phyloP scores from a whole-genome alignment of 2,888 invertebrate species.

The Hybos culiciformis region DNA sequence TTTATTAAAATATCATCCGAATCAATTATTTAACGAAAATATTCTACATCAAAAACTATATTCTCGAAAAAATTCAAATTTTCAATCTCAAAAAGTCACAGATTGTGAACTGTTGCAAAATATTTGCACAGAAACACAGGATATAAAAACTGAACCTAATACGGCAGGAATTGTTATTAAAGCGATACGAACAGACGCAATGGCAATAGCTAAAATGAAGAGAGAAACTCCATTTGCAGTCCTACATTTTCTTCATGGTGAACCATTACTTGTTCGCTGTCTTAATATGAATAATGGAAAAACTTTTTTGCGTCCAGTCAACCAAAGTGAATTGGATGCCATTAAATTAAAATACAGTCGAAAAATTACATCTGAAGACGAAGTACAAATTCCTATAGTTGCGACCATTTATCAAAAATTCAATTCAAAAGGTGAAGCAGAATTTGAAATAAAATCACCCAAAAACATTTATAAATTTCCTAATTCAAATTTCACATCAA shows the following conservation, averaged over 20 bases:
- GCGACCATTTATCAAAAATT: constrained; percentile 13
- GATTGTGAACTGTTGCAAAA: no score
- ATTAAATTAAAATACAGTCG: constrained; percentile 1
- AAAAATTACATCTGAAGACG: constrained; percentile 2
- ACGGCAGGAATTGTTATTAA: constrained; percentile 17
- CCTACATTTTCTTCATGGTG: constrained; percentile 49
- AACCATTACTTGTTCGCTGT: constrained; percentile 55
- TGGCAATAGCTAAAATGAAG: constrained; percentile 48
- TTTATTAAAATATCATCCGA: no score
- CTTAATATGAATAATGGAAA: constrained; percentile 31
- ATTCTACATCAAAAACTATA: no score
- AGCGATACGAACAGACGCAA: constrained; percentile 21
- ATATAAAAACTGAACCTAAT: constrained; percentile 8
- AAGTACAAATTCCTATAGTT: constrained; percentile 9
- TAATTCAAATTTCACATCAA: constrained; percentile 4
- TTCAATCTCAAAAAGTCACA: no score
- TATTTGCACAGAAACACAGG: no score
- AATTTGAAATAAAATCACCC: constrained; percentile 11
- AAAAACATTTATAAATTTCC: constrained; percentile 12
- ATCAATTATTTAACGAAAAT: no score
- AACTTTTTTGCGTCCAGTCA: constrained; percentile 7
- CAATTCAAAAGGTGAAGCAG: constrained; percentile 7
- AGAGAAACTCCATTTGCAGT: constrained; percentile 59
- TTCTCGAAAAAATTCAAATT: no score
- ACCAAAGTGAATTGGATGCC: constrained; percentile 1